Conservation (phyloP, 2,113 vertebrate genomes). For the Aythya baeri region DNA sequence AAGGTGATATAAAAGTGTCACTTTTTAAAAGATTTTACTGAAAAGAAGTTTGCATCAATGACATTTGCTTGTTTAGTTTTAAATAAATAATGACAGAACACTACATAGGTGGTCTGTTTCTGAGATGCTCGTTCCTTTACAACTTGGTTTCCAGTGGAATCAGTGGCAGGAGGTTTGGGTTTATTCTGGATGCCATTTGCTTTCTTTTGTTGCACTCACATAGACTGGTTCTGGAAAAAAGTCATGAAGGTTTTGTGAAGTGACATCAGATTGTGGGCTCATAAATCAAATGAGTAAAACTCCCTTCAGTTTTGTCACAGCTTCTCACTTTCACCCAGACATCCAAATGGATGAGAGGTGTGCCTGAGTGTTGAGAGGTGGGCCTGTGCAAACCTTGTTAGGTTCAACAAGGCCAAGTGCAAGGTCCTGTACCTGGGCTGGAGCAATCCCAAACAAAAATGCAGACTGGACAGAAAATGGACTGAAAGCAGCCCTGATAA, state of each 20-base stretch:
- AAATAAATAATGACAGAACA: constrained; percentile 12
- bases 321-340: background rate
- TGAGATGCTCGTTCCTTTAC: background rate
- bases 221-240: background rate
- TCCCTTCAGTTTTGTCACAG: background rate
- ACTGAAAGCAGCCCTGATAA: too few species aligned
- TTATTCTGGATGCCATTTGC: background rate
- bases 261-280: background rate
- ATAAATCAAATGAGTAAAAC: background rate
- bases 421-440: too few species aligned
- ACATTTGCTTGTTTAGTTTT: background rate
- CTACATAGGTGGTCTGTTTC: background rate
- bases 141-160: background rate
- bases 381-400: too few species aligned
- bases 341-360: background rate
- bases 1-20: constrained; percentile 8
- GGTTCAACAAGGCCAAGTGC: too few species aligned
- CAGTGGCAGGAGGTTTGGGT: background rate
- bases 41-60: background rate
- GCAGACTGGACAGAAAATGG: too few species aligned
- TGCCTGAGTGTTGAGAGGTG: too few species aligned
- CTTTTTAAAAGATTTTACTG: background rate
- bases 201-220: background rate
- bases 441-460: too few species aligned
- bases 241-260: background rate